Percentiles rank a stretch among this genome's conserved stretches.
Conservation (phyloP, 1,140 invertebrate species). For the Tetragonula clypearis region DNA sequence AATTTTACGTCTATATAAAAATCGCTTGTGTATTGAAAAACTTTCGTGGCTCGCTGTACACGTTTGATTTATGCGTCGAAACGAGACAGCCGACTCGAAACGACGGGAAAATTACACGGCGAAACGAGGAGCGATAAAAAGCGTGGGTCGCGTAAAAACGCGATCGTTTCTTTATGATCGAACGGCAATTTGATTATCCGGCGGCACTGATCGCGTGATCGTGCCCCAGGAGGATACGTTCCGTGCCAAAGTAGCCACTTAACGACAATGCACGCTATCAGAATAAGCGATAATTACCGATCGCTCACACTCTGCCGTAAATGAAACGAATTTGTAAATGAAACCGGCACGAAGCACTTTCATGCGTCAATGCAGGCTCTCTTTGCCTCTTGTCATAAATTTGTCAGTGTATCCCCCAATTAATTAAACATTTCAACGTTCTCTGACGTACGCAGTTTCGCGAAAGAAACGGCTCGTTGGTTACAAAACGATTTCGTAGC, state of each 20-base stretch:
- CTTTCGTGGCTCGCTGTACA: not conserved
- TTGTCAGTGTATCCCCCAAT: not conserved
- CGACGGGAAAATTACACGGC: constrained; percentile 4
- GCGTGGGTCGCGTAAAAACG: constrained; percentile 14
- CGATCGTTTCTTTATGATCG: not conserved
- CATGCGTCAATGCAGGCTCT: not conserved
- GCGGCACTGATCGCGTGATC: not conserved
- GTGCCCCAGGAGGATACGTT: not conserved
- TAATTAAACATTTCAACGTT: constrained; percentile 13
- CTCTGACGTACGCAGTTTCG: not conserved
- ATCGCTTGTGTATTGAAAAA: not conserved
- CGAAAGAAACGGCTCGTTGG: not conserved
- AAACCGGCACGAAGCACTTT: not conserved
- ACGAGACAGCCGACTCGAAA: not conserved
- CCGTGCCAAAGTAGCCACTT: not conserved
- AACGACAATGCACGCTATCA: not conserved
- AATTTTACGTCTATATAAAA: not conserved
- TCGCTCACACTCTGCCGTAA: not conserved
- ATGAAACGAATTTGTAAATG: constrained; percentile 22
- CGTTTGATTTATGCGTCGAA: constrained; percentile 12
- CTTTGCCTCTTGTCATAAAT: not conserved
- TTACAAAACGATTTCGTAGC: too few species aligned
- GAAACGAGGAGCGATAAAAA: not conserved
- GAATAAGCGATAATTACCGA: not conserved
- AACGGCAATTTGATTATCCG: not conserved